Base-by-base conservation (phyloP, 23 tunicate species). In the Trididemnum clinides region DNA sequence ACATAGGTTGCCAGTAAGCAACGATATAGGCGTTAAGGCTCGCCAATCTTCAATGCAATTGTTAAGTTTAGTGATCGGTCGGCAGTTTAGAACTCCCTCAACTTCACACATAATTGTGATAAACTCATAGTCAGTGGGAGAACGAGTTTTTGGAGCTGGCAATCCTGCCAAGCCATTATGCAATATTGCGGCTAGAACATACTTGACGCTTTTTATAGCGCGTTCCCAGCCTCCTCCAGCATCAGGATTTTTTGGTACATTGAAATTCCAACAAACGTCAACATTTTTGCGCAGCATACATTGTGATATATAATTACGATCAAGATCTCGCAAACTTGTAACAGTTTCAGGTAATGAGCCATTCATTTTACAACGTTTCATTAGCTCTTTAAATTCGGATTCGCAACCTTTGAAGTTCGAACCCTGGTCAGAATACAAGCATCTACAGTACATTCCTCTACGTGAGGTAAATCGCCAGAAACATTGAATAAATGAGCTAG, bases 391-490 rank as follows among this genome's bases (percentile, higher is more conserved):
- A 7, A 73, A 38, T 28, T 73, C 80, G 2, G 80, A 5, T 6
- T 73, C 80, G 33, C 33, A 23, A 26, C 80, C 80, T 38, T 36
- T 73, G 29, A 73, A 73, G 80, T 73, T 73, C 2, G 80, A 36
- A 2, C 80, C 80, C 22, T 73, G 80, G 29, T 73, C 80, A 2
- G 80, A 73, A 39, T 73, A 73, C 57, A 73, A 39, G 80, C 80
- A 73, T 22, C 33, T 21, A 28, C 80, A 73, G 25, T 38, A 37
- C 57, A 73, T 2, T 21, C 80, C 80, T 1, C 57, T 3, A 28
- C 54, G 80, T 2, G 57, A 36, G 6, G 25, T 25, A 73, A 73
- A 73, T 5, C 80, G 80, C n/a, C n/a, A 39, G 38, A 73, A 73
- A 73, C 80, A 73, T 37, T 73, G 80, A 36, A 73, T 36, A 73